Percentiles rank a stretch among this genome's conserved stretches.
phyloP scores from a whole-genome alignment of 1,140 invertebrate genomes.

The Aphelinus atriplicis region DNA sequence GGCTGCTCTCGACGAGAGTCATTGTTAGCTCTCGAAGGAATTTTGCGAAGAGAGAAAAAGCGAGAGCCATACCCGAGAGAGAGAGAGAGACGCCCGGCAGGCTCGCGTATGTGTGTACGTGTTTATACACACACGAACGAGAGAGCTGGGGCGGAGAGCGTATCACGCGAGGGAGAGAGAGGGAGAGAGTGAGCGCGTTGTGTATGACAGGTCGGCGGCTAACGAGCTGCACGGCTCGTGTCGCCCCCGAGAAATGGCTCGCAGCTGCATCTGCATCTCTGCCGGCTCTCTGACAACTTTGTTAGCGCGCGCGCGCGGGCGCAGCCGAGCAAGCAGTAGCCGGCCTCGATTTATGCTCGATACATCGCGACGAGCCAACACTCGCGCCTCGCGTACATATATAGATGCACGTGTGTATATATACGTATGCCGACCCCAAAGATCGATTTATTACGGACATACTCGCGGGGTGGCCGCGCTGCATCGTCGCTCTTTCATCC shows the following conservation, averaged over 20 bases:
- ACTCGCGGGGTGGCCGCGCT: no score
- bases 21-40: no score
- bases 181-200: neutral
- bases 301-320: constrained; percentile 44
- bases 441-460: neutral
- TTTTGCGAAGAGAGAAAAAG: no score
- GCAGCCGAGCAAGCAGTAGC: neutral
- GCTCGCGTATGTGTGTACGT: neutral
- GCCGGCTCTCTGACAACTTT: constrained; percentile 50
- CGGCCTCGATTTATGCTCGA: no score
- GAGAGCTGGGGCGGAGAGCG: neutral
- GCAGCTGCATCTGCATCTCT: constrained; percentile 23
- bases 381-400: no score
- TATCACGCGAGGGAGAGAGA: neutral
- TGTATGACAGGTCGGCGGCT: no score
- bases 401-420: no score
- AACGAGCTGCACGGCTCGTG: neutral
- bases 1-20: no score
- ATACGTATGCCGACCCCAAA: neutral
- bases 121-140: neutral
- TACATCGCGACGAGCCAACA: no score
- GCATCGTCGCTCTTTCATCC: no score
- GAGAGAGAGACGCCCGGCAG: no score
- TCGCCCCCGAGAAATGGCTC: constrained; percentile 15
- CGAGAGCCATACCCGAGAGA: no score